Conservation (phyloP, 2,113 vertebrate species). For the Pycnonotus jocosus region DNA sequence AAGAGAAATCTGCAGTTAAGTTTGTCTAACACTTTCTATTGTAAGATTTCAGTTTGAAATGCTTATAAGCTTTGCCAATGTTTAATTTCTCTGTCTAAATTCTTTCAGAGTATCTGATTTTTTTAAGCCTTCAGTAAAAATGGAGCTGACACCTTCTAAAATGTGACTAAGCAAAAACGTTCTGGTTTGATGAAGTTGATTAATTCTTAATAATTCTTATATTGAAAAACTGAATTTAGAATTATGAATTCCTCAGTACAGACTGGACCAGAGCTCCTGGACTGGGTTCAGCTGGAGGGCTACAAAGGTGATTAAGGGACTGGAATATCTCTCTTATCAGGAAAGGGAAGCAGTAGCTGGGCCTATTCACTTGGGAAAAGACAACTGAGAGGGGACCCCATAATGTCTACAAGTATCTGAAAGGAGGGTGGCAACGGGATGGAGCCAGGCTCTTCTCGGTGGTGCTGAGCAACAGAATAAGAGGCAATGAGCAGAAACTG, state of each 20-base stretch:
- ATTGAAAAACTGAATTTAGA: background rate
- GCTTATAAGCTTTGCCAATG: background rate
- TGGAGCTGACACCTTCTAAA: background rate
- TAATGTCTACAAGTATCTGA: background rate
- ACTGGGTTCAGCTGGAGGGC: background rate
- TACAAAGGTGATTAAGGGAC: background rate
- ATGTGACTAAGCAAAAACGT: background rate
- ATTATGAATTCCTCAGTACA: background rate
- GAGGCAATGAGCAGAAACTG: fast-evolving
- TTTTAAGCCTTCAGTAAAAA: background rate
- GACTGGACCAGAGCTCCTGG: background rate
- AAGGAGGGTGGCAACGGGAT: background rate
- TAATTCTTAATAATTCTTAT: background rate
- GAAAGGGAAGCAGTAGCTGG: background rate
- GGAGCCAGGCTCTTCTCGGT: fast-evolving
- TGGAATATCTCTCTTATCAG: background rate
- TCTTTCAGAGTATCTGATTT: background rate
- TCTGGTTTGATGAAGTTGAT: background rate
- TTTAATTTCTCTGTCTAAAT: background rate
- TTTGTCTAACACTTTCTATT: background rate
- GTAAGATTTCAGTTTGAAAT: background rate
- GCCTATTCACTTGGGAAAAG: background rate
- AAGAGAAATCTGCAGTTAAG: conserved; percentile 11
- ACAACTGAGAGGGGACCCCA: background rate
- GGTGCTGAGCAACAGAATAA: fast-evolving